These are phyloP conservation scores for Theocolax elegans DNA, from an alignment of 1,140 invertebrate species.

Conservation along the genomic window DNA sequence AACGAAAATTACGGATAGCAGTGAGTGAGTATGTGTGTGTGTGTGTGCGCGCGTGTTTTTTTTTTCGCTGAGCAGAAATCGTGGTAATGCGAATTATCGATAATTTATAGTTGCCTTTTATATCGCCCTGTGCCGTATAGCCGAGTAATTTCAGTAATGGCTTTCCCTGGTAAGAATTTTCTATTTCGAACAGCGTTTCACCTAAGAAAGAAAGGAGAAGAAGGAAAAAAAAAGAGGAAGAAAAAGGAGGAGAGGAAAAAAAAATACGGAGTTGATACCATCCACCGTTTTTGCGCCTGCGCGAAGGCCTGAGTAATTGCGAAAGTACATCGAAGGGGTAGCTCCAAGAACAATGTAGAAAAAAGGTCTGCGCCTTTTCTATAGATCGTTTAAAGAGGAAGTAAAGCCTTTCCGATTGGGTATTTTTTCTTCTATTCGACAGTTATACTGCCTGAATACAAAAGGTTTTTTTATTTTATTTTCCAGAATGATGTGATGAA, in stretches of 20 bases:
- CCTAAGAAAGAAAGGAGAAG: slow-evolving; percentile 23
- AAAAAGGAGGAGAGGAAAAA: slow-evolving; percentile 13
- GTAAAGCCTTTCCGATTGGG: slow-evolving; percentile 10
- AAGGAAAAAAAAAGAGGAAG: too few species aligned
- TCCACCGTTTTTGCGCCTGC: slow-evolving; percentile 22
- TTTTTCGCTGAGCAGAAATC: slow-evolving; percentile 9
- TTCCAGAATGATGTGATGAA: background rate
- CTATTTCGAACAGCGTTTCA: slow-evolving; percentile 35
- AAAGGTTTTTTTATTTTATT: slow-evolving; percentile 14
- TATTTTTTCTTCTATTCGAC: slow-evolving; percentile 34
- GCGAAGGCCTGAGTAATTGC: slow-evolving; percentile 29
- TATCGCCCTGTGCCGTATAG: slow-evolving; percentile 10
- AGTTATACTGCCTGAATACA: slow-evolving; percentile 9
- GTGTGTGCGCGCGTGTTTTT: too few species aligned
- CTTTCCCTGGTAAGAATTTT: slow-evolving; percentile 42
- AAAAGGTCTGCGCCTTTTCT: slow-evolving; percentile 17
- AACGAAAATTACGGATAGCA: slow-evolving; percentile 14
- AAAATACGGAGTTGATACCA: slow-evolving; percentile 25
- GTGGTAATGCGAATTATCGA: slow-evolving; percentile 39
- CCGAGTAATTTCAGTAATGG: slow-evolving; percentile 43
- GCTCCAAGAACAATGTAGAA: slow-evolving; percentile 37
- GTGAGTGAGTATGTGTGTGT: too few species aligned
- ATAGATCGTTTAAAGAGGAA: slow-evolving; percentile 30
- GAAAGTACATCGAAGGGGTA: slow-evolving; percentile 42
- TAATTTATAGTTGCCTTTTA: slow-evolving; percentile 39